These are phyloP conservation scores for Atopsyche davidsoni DNA, from an alignment of 1,140 invertebrate species.

Conservation along the genomic window DNA sequence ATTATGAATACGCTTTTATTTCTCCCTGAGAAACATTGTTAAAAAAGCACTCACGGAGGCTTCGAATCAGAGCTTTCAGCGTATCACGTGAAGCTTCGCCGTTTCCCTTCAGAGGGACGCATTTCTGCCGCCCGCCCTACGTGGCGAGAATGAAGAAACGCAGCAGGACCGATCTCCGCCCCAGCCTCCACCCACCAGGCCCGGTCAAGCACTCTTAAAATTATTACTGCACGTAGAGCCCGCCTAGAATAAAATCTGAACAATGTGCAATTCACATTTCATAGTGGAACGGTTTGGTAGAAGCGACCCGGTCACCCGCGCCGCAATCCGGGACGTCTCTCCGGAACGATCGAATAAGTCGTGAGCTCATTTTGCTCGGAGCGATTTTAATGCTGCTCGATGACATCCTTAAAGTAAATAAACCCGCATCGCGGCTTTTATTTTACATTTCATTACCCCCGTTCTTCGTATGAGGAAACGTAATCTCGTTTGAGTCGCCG, in stretches of 20 bases:
- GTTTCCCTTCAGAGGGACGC: constrained; percentile 25
- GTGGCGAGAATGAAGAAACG: constrained; percentile 28
- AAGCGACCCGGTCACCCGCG: constrained; percentile 1
- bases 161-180: constrained; percentile 17
- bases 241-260: constrained; percentile 18
- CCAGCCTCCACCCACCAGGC: constrained; percentile 2
- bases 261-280: constrained; percentile 28
- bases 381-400: no score
- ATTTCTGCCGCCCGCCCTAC: constrained; percentile 29
- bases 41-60: constrained; percentile 30
- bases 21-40: constrained; percentile 26
- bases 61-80: constrained; percentile 29
- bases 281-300: constrained; percentile 17
- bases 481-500: no score
- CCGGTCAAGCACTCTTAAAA: constrained; percentile 29
- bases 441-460: no score
- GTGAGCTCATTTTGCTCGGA: no score
- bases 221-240: constrained; percentile 22
- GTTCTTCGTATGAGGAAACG: no score
- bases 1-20: constrained; percentile 20
- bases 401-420: no score
- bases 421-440: no score
- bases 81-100: constrained; percentile 22
- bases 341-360: no score
- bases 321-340: not conserved